Percentiles rank a stretch among this genome's conserved stretches.
Conservation (phyloP, 2,888 invertebrate species). For the Lithosia quadra region DNA sequence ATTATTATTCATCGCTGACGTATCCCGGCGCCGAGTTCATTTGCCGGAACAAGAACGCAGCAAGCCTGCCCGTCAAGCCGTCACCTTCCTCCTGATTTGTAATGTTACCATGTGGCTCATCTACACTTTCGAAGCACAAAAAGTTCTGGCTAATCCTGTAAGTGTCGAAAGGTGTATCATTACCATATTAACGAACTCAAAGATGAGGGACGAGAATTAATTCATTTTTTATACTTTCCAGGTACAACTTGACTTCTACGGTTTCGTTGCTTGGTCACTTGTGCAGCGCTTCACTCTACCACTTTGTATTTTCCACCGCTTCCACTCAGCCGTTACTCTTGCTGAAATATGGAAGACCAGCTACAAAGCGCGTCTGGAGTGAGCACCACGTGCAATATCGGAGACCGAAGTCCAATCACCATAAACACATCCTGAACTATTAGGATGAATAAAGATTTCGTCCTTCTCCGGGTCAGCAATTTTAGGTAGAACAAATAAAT, state of each 20-base stretch:
- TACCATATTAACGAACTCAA: neutral
- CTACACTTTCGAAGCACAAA: conserved; percentile 97
- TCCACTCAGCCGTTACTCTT: conserved; percentile 97
- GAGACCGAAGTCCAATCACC: conserved; percentile 63
- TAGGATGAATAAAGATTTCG: conserved; percentile 73
- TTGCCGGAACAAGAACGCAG: conserved; percentile 96
- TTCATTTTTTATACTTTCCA: conserved; percentile 47
- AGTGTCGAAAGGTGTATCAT: conserved; percentile 59
- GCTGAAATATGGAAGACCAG: conserved; percentile 98
- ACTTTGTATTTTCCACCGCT: conserved; percentile 98
- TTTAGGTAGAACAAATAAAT: conserved; percentile 74
- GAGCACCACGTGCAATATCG: conserved; percentile 70
- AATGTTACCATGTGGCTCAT: conserved; percentile 99
- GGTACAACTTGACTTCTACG: conserved; percentile 96
- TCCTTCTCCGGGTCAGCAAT: conserved; percentile 83
- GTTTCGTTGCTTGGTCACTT: conserved; percentile 96
- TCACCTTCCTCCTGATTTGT: conserved; percentile 97
- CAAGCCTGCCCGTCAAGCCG: conserved; percentile 98
- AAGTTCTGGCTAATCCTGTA: conserved; percentile 96
- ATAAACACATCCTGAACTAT: conserved; percentile 57
- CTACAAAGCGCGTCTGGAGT: conserved; percentile 96
- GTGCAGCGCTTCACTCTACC: conserved; percentile 97
- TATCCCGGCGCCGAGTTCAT: conserved; percentile 96
- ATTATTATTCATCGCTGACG: conserved; percentile 96
- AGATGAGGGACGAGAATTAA: neutral